Base-by-base conservation (phyloP, 2,113 vertebrate genomes). In the Phrynocephalus versicolor region DNA sequence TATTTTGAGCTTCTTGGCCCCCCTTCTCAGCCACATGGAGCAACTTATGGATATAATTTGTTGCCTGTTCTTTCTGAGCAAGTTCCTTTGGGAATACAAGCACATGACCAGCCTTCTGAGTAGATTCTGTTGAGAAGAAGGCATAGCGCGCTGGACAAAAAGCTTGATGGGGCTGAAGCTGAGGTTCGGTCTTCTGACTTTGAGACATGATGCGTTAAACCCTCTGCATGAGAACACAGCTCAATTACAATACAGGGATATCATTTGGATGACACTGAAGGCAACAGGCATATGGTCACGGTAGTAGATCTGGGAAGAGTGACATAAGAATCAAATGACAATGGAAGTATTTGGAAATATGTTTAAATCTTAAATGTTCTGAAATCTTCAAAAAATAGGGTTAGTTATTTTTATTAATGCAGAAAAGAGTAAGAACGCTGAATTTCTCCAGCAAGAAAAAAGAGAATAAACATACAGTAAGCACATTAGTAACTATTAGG, bases 391-490 rank as follows among this genome's bases (percentile, higher is more conserved):
- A 14, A 25, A 14, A 65, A 76, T 76, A 64, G 87, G n/a, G 12
- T 62, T 86, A 51, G 85, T 41, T 0, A 7, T 12, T 85, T 90
- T 58, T 33, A 65, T 19, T 85, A 87, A 67, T 6, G 83, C 12
- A 84, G 35, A 89, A 55, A n/a, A 89, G 6, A 87, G 89, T 58
- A 80, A 74, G 55, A 75, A 0, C 14, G 9, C 16, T 87, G 5
- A 45, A 70, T 90, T 86, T 85, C 30, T 75, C 82, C 21, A 45
- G 62, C 76, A 27, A 71, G 76, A 12, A 0, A 88, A 89, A 55
- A 82, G 81, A 89, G 90, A 21, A 58, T 69, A 89, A 89, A 78
- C 37, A 70, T 12, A 15, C 69, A 74, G 21, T 87, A 88, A 41
- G 21, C 3, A 89, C 21, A 85, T 62, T 91, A 89, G 90, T 78